Conservation (phyloP, 2,888 invertebrate species). For the Darwinula stevensoni region DNA sequence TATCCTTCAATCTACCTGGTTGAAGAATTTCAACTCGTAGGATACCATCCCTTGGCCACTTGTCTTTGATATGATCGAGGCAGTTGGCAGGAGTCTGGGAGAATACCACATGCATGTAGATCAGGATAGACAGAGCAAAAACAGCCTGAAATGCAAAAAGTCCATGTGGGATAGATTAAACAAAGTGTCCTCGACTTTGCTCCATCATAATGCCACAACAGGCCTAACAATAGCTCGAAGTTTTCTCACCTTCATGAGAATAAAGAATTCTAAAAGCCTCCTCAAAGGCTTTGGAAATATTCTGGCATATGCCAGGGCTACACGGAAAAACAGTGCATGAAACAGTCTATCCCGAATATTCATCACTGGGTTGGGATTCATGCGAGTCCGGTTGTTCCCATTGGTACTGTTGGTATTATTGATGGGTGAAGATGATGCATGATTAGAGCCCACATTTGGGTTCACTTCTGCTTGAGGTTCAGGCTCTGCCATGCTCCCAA, state of each 20-base stretch:
- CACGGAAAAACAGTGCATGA: constrained; percentile 75
- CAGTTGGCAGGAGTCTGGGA: constrained; percentile 42
- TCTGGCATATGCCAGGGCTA: constrained; percentile 67
- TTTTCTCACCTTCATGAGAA: constrained; percentile 27
- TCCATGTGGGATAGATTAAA: no score
- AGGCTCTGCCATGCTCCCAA: no score
- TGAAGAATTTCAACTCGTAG: constrained; percentile 70
- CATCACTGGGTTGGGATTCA: no score
- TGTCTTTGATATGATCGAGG: constrained; percentile 49
- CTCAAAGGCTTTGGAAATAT: constrained; percentile 32
- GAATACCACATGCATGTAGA: neutral
- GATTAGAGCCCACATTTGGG: no score
- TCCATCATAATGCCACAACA: constrained; percentile 6
- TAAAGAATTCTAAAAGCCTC: constrained; percentile 20
- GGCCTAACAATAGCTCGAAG: no score
- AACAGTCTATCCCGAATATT: constrained; percentile 70
- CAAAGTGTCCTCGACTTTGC: no score
- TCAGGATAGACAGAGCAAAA: neutral
- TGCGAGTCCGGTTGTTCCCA: no score
- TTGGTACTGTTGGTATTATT: no score
- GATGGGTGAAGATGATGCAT: no score
- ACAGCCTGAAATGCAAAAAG: constrained; percentile 3
- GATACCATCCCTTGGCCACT: constrained; percentile 88
- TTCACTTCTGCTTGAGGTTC: no score
- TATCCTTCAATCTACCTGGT: no score